Evolutionary conservation across 1,140 invertebrate species (phyloP), one percentile per base, ranked within the genome.

Genomic region (Coboldia fuscipes): DNA sequence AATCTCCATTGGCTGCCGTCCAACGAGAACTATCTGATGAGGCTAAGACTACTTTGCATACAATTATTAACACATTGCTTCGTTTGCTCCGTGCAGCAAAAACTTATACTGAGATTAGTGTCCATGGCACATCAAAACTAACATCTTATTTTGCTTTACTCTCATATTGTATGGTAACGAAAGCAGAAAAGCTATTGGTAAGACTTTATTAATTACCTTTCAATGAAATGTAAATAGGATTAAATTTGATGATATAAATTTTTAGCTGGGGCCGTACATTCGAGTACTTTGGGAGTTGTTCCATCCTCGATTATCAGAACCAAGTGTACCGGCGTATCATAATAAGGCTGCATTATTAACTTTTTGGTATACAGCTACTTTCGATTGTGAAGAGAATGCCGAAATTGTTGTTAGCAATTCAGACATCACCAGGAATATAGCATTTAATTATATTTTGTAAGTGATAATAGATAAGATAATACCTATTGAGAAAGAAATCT

Each of bases 381-480:
- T 75, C 3, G 86, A 93, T 51, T 93, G 86, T 56, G 77, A 81
- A 0, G 86, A 93, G 57, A 93, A 92, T 57, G 72, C 92, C 23
- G 71, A 83, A 46, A 65, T 82, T 21, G 85, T 92, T 42, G 66
- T 72, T 68, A 39, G 70, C 74, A 50, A 78, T 85, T 41, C 81
- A 65, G 37, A 92, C 85, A 55, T 55, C 15, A 55, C 52, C 12
- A 42, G 52, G 56, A 90, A 94, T 50, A 89, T 94, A 55, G 85
- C 84, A 42, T 93, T 92, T 63, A 94, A 92, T 58, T 94, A 94
- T 54, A 93, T 94, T 54, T 58, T 93, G 83, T 90, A 65, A 75
- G 79, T 70, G 35, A 30, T 8, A 30, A 23, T 23, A 7, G 22
- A 23, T 7, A 23, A 12, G 6, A 23, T 23, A 6, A 23, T 12